These are phyloP conservation scores for Metaphire vulgaris DNA, from an alignment of 1,140 invertebrate genomes.

Conservation along the genomic window DNA sequence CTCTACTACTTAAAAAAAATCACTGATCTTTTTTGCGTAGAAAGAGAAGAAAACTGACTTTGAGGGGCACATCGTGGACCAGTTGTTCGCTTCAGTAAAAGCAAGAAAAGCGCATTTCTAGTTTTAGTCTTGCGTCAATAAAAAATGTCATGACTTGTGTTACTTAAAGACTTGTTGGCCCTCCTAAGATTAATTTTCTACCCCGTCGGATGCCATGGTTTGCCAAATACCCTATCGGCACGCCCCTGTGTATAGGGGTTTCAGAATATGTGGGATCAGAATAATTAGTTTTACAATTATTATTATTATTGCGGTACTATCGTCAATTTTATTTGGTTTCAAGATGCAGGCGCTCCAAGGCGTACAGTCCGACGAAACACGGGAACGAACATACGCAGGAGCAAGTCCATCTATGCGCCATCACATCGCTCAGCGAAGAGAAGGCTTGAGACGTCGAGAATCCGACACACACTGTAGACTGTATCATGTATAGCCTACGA, in stretches of 20 bases:
- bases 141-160: too few species aligned
- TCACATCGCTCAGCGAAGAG: background rate
- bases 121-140: too few species aligned
- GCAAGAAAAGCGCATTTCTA: too few species aligned
- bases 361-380: background rate
- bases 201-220: background rate
- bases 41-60: too few species aligned
- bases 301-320: background rate
- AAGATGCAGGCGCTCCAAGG: background rate
- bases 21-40: too few species aligned
- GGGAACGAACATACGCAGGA: background rate
- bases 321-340: background rate
- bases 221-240: background rate
- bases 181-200: background rate
- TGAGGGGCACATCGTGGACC: too few species aligned
- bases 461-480: too few species aligned
- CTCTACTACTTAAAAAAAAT: too few species aligned
- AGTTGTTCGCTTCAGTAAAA: too few species aligned
- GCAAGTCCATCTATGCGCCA: background rate
- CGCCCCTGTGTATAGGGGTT: background rate
- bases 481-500: too few species aligned
- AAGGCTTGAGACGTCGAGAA: background rate
- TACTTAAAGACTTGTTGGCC: too few species aligned
- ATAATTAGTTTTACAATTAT: background rate
- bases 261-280: background rate